Base-by-base conservation (phyloP, 1,140 invertebrate genomes). In the Pararge aegeria region DNA sequence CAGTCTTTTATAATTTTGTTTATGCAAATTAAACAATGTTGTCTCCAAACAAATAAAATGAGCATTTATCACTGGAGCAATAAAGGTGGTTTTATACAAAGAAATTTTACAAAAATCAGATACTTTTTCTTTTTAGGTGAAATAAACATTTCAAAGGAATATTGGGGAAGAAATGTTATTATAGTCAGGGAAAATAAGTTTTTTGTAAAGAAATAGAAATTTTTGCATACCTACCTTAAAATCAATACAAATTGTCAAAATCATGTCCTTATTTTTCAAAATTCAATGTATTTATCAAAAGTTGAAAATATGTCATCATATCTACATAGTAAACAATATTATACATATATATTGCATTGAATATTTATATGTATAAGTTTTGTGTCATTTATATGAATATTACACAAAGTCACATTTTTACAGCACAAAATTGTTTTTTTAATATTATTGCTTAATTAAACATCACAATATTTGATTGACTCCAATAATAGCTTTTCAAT, bases 141-240 rank as follows among this genome's bases (percentile, higher is more conserved):
- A 34, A 10, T 3, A 10, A 12, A 34, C 7, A 34, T 34, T 34
- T 34, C 10, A 34, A 34, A 34, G 10, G 6, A 4, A 16, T 40
- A 40, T 40, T 5, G 5, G 12, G 16, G 13, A 16, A 6, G 38
- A 51, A 58, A 54, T 38, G 30, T 51, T 40, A 50, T 30, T 9
- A 21, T 42, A 18, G 16, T 16, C 2, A 16, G 38, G 16, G 15
- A 18, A 10, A 40, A 40, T 7, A 49, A 42, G 29, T 60, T 57
- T 63, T 44, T 70, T 77, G 70, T 76, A 78, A 75, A 80, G 54
- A 65, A 75, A 74, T 77, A 84, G 80, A 74, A 87, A 80, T 80
- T 65, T 68, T 78, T 84, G 72, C 80, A 83, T 72, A 85, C 73
- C 82, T 73, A 85, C 72, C 82, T 85, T 79, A 82, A 62, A 80